phyloP scores from a whole-genome alignment of 92 coral and sea anemone species.

The Bergia sp. region DNA sequence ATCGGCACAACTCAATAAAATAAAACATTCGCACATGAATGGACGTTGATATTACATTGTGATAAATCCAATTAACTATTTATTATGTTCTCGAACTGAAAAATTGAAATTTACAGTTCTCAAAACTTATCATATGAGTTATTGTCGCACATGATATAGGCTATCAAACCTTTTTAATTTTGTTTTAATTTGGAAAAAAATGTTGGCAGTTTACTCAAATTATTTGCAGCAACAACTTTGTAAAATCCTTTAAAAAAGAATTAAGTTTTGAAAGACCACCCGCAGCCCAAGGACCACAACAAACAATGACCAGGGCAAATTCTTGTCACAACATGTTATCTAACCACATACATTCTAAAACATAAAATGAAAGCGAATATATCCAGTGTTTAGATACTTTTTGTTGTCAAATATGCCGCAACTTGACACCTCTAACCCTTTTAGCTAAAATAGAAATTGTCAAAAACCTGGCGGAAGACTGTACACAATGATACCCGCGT shows the following conservation, averaged over 20 bases:
- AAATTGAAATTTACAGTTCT: not conserved
- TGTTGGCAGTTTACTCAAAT: not conserved
- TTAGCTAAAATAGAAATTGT: not conserved
- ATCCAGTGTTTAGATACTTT: not conserved
- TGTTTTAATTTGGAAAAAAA: too few species aligned
- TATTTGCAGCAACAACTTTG: not conserved
- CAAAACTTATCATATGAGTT: too few species aligned
- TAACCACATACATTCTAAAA: not conserved
- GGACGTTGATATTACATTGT: slow-evolving; percentile 5
- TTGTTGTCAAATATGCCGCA: not conserved
- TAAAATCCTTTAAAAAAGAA: not conserved
- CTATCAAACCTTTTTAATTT: not conserved
- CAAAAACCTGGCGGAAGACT: not conserved
- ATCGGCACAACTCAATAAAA: not conserved
- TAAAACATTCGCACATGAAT: not conserved
- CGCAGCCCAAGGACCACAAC: not conserved
- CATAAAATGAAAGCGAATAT: not conserved
- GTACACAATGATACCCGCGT: slow-evolving; percentile 30
- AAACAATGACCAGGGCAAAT: slow-evolving; percentile 4
- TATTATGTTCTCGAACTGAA: not conserved
- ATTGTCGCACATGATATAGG: not conserved
- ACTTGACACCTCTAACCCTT: not conserved
- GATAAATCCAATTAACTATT: slow-evolving; percentile 8
- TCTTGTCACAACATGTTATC: slow-evolving; percentile 33
- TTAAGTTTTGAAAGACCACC: slow-evolving; percentile 12